Evolutionary conservation across 2,113 vertebrate genomes (phyloP).

Genomic region (Pteronura brasiliensis): DNA sequence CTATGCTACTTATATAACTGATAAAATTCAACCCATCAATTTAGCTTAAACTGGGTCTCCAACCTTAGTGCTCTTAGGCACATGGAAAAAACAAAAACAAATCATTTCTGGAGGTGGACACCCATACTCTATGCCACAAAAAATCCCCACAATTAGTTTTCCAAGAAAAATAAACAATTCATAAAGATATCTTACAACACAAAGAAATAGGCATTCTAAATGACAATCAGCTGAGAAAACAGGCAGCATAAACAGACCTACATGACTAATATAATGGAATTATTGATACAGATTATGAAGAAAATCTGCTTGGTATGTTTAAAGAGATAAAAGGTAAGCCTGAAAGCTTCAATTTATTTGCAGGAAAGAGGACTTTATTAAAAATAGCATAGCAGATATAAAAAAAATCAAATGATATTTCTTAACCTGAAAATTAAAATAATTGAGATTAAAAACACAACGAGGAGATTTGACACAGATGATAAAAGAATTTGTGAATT

Average conservation of each 20-base stretch:
- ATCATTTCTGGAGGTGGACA: background rate
- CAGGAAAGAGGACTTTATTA: background rate
- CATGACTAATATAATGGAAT: background rate
- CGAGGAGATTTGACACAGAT: background rate
- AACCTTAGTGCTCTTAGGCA: too few species aligned
- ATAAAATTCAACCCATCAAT: background rate
- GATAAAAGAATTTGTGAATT: background rate
- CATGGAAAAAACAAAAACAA: background rate
- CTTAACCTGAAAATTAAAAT: background rate
- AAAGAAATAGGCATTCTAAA: background rate
- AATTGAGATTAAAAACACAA: background rate
- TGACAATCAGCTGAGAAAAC: background rate
- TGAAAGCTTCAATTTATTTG: background rate
- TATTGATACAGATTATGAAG: background rate
- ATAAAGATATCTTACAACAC: background rate
- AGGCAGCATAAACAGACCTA: background rate
- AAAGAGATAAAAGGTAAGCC: background rate
- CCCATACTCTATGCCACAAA: background rate
- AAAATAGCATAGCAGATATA: background rate
- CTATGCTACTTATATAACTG: background rate
- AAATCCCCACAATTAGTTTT: background rate
- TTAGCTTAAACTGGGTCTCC: background rate
- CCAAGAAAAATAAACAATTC: background rate
- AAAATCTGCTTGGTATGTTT: background rate
- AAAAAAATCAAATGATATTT: background rate